Conservation (phyloP, 2,888 invertebrate genomes). For the Rhingia campestris region DNA sequence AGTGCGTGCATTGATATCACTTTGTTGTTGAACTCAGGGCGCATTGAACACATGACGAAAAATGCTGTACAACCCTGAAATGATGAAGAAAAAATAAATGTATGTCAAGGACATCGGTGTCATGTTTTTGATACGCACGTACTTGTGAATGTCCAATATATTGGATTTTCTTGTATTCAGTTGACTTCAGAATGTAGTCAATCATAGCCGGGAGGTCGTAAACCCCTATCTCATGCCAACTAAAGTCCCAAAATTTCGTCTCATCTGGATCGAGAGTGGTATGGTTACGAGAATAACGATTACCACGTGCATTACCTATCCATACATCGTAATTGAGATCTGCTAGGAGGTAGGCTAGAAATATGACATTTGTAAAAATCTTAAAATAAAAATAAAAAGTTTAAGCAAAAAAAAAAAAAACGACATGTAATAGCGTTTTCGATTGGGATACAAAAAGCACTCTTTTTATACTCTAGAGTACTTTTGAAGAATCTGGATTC, state of each 20-base stretch:
- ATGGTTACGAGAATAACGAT: constrained; percentile 82
- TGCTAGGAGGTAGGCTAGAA: constrained; percentile 83
- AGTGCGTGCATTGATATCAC: constrained; percentile 87
- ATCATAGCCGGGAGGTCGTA: constrained; percentile 93
- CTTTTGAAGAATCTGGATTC: no score
- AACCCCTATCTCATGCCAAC: constrained; percentile 93
- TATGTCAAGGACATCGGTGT: not conserved
- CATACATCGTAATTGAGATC: constrained; percentile 83
- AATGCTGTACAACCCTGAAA: constrained; percentile 88
- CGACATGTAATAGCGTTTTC: no score
- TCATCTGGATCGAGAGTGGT: constrained; percentile 79
- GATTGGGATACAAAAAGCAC: no score
- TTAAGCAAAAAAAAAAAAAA: no score
- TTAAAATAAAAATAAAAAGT: no score
- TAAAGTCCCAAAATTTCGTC: constrained; percentile 87
- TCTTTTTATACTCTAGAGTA: no score
- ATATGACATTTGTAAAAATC: no score
- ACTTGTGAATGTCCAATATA: constrained; percentile 87
- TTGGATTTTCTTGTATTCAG: constrained; percentile 84
- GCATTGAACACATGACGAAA: constrained; percentile 86
- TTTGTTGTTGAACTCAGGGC: constrained; percentile 87
- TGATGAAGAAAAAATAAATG: not conserved
- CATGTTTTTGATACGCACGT: constrained; percentile 72
- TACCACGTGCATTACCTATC: constrained; percentile 82
- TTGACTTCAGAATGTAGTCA: constrained; percentile 85